Percentiles rank a stretch among this genome's conserved stretches.
phyloP scores from a whole-genome alignment of 2,797 vertebrate genomes.

The Macroramphosus scolopax region DNA sequence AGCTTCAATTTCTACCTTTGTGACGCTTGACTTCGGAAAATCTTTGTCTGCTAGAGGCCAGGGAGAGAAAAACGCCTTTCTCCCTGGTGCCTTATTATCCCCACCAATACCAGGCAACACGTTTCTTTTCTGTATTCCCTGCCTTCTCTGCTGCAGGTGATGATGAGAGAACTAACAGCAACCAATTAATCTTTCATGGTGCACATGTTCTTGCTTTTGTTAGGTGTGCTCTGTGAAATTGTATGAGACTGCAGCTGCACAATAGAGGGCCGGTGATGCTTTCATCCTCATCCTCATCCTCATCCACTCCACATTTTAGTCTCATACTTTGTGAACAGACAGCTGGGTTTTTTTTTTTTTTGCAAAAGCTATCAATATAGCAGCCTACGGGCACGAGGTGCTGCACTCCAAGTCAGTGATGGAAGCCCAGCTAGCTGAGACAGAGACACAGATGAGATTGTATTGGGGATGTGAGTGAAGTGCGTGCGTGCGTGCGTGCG shows the following conservation, averaged over 20 bases:
- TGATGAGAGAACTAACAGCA: constrained; percentile 65
- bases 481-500: no score
- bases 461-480: constrained; percentile 15
- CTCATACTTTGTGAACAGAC: constrained; percentile 63
- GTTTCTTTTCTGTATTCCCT: constrained; percentile 41
- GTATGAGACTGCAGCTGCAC: constrained; percentile 55
- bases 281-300: constrained; percentile 33
- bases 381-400: constrained; percentile 59
- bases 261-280: constrained; percentile 50
- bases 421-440: constrained; percentile 54
- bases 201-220: constrained; percentile 70
- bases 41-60: constrained; percentile 36
- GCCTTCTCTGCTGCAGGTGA: constrained; percentile 60
- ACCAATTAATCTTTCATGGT: constrained; percentile 74
- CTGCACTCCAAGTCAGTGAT: constrained; percentile 56
- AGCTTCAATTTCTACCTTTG: constrained; percentile 45
- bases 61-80: constrained; percentile 31
- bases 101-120: constrained; percentile 32
- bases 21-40: constrained; percentile 25
- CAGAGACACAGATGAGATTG: constrained; percentile 54
- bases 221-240: constrained; percentile 42
- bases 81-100: constrained; percentile 58
- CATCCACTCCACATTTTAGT: constrained; percentile 45
- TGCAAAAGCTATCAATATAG: constrained; percentile 60
- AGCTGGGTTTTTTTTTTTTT: constrained; percentile 55